A percentile compares a stretch with the other conserved stretches of the same genome.
phyloP scores from a whole-genome alignment of 1,140 invertebrate species.

The Nomia melanderi region DNA sequence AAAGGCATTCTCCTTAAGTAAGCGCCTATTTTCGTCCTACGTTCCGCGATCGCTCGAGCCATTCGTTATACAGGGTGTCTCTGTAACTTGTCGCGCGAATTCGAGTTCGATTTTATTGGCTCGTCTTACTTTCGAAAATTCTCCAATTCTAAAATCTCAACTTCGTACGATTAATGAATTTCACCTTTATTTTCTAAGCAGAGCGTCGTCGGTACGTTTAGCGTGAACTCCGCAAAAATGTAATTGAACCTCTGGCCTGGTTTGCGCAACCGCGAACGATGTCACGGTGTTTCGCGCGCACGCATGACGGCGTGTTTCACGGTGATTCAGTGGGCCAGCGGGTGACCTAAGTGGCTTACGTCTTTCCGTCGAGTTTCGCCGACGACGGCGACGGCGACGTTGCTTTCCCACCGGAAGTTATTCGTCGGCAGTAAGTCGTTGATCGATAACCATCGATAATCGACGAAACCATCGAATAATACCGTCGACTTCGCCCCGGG shows the following conservation, averaged over 20 bases:
- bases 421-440: background rate
- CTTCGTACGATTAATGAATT: no score
- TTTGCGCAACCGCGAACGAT: slow-evolving; percentile 1
- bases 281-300: background rate
- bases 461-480: background rate
- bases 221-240: no score
- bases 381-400: background rate
- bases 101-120: no score
- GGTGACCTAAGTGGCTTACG: slow-evolving; percentile 16
- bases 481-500: background rate
- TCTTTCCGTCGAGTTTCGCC: background rate
- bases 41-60: slow-evolving; percentile 10
- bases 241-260: background rate
- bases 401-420: background rate
- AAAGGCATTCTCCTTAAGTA: slow-evolving; percentile 35
- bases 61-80: background rate
- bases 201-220: no score
- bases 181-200: no score
- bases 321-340: background rate
- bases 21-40: slow-evolving; percentile 32
- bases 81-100: background rate
- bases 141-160: no score
- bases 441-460: background rate
- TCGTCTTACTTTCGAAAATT: no score
- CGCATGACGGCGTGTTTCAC: background rate